A percentile compares a stretch with the other conserved stretches of the same genome.
Evolutionary conservation across 1,140 invertebrate species (phyloP).

Genomic region (Trichomalopsis sarcophagae): DNA sequence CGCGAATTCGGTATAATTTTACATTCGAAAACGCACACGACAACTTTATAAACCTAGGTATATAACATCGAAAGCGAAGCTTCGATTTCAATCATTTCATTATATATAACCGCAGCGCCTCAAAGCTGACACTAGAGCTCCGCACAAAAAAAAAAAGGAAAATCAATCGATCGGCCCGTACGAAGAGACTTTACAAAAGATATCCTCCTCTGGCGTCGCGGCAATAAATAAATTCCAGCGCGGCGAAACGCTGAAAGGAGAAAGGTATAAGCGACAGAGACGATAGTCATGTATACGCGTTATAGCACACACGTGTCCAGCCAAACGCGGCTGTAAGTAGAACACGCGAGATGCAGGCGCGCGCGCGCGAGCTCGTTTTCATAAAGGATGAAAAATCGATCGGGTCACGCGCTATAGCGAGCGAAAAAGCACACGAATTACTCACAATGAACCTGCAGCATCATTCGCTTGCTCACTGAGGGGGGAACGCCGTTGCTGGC

Average conservation of each 20-base stretch:
- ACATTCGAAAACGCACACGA: no score
- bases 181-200: not conserved
- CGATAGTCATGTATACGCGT: not conserved
- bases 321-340: not conserved
- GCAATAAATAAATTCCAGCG: conserved; percentile 22
- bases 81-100: no score
- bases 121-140: no score
- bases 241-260: not conserved
- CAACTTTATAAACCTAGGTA: no score
- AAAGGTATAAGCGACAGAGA: not conserved
- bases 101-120: no score
- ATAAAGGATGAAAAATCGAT: conserved; percentile 50
- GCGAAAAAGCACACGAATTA: conserved; percentile 64
- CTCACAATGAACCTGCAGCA: conserved; percentile 91
- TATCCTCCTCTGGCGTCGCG: not conserved
- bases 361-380: no score
- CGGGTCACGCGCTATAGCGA: no score
- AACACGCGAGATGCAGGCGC: not conserved
- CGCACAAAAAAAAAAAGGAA: not conserved
- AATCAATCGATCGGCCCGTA: not conserved
- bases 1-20: no score
- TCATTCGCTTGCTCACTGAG: conserved; percentile 86
- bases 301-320: not conserved
- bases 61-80: no score
- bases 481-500: conserved; percentile 86